Evolutionary conservation across 64 coral and sea anemone genomes (phyloP), one percentile per base, ranked within the genome.

Genomic region (Acropora yongei): DNA sequence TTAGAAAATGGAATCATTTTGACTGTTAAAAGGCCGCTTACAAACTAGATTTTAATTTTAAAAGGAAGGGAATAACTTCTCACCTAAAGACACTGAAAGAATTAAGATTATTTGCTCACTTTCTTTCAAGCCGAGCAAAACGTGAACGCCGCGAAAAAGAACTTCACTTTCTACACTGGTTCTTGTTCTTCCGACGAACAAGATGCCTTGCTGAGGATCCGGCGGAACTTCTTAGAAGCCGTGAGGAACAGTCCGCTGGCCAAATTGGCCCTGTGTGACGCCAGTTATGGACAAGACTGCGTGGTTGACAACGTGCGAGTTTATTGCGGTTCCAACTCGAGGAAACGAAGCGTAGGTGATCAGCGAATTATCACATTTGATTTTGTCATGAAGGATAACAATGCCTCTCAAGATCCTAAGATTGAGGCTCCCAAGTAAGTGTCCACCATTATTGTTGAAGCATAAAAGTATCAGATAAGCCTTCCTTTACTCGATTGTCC

Each of bases 81-180:
- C 30, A 30, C 30, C 30, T 30, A 30, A 30, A 30, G 30, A 30
- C 30, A 30, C 30, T 30, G 30, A 30, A 30, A 30, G 30, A 30
- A 30, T 30, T 30, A 30, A 30, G 30, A 30, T 30, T 30, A 30
- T 30, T 30, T 30, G 30, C 30, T 47, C 4, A 74, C 30, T 58
- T 53, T 55, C 50, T 90, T 41, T 84, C 44, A 49, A 97, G 95
- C 92, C 20, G 78, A 94, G 67, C 6, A 82, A 68, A 89, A 74
- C n/a, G 84, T 89, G 1, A 94, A 79, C 86, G 87, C 88, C 40
- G 88, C 92, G 0, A 88, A 77, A 76, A 97, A 97, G 49, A 92
- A 93, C 68, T 97, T 97, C 43, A 97, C 95, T 8, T 97, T 97
- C 40, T 97, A 97, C 88, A 94, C 95, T 8, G 95, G 95, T 17